A percentile compares a stretch with the other conserved stretches of the same genome.
phyloP scores from a whole-genome alignment of 2,797 vertebrate species.

The Manis crassicaudata region DNA sequence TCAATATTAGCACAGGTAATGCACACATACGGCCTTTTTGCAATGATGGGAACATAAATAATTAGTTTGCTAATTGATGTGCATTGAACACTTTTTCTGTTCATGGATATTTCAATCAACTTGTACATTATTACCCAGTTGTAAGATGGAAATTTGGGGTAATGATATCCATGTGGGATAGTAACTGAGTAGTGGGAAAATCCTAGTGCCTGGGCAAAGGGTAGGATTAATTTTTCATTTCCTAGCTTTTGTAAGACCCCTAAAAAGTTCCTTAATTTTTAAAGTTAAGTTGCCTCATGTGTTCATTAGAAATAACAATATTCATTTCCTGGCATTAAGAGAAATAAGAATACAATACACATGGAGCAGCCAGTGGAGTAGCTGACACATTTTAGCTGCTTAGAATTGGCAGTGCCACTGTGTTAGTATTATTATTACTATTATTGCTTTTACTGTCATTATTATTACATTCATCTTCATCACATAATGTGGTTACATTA shows the following conservation, averaged over 20 bases:
- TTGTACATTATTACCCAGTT: background rate
- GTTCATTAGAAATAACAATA: background rate
- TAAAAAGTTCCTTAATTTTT: background rate
- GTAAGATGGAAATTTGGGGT: background rate
- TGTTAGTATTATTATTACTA: background rate
- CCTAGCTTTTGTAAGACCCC: background rate
- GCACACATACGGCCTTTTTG: background rate
- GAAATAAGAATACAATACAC: background rate
- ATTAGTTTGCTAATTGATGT: background rate
- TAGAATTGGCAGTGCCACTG: background rate
- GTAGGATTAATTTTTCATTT: background rate
- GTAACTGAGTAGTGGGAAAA: background rate
- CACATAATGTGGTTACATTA: background rate
- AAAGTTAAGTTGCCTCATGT: background rate
- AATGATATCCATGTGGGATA: background rate
- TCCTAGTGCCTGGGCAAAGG: background rate
- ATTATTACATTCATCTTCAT: background rate
- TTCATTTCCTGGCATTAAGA: background rate
- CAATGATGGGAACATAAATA: background rate
- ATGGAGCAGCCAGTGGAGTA: fast-evolving
- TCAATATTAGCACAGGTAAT: background rate
- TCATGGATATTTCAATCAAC: background rate
- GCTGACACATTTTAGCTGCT: background rate
- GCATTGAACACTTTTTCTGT: background rate
- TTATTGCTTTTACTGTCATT: background rate